Conservation (phyloP, 2,113 vertebrate genomes). For the Tragelaphus strepsiceros region DNA sequence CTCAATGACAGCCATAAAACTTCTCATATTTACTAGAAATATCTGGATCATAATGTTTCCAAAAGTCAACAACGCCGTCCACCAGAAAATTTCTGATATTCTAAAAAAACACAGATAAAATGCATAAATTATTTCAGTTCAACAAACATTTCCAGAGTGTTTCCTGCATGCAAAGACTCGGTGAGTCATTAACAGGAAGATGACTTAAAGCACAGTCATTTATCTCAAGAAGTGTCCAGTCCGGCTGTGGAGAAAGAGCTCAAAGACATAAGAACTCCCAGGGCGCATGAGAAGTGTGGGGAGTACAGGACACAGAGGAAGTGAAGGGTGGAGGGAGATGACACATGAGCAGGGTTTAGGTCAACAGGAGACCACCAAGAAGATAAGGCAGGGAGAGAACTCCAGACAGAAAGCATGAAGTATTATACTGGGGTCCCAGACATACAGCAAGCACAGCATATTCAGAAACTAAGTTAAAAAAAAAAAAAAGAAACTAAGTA, state of each 20-base stretch:
- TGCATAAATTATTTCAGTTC: background rate
- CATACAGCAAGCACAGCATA: background rate
- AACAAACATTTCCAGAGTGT: background rate
- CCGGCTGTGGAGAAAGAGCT: background rate
- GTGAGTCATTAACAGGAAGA: background rate
- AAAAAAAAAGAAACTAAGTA: background rate
- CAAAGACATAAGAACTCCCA: background rate
- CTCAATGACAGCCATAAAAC: background rate
- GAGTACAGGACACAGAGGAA: background rate
- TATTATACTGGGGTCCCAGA: background rate
- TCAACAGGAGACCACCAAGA: background rate
- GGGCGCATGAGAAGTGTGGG: background rate
- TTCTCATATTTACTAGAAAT: background rate
- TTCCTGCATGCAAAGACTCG: background rate
- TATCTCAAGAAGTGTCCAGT: background rate
- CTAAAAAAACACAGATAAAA: background rate
- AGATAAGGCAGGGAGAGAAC: background rate
- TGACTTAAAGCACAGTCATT: background rate
- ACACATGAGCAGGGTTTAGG: background rate
- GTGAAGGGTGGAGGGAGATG: background rate
- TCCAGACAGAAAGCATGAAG: background rate
- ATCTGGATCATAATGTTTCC: background rate
- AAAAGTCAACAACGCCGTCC: background rate
- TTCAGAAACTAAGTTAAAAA: background rate
- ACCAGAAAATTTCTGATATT: background rate